These are phyloP conservation scores for Tiphia femorata DNA, from an alignment of 2,888 invertebrate species.

Conservation along the genomic window DNA sequence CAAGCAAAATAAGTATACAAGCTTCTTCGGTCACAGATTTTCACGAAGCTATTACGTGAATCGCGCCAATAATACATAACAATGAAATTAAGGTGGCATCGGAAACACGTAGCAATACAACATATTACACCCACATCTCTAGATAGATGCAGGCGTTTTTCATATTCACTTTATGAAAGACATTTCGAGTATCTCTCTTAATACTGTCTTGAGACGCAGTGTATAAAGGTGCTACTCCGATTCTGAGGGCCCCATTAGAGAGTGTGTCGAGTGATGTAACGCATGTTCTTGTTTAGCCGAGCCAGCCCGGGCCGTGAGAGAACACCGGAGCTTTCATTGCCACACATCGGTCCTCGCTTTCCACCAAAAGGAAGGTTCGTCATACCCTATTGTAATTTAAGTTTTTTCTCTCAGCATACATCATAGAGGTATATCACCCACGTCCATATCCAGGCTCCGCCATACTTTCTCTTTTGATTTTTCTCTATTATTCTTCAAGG, in stretches of 20 bases:
- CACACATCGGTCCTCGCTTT: conserved; percentile 92
- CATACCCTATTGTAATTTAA: no score
- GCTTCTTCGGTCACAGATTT: no score
- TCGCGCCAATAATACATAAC: no score
- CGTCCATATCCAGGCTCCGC: no score
- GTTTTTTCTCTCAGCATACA: no score
- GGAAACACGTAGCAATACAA: no score
- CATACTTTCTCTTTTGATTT: no score
- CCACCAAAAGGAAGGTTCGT: conserved; percentile 86
- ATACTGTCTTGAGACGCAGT: conserved; percentile 22
- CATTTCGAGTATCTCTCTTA: conserved; percentile 4
- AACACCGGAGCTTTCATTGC: conserved; percentile 85
- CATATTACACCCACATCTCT: no score
- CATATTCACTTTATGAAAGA: neutral
- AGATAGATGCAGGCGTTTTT: neutral
- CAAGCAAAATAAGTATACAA: no score
- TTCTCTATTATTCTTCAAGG: neutral
- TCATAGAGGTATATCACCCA: neutral
- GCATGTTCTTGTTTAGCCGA: conserved; percentile 80
- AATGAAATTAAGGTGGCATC: no score
- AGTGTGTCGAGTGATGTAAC: conserved; percentile 66
- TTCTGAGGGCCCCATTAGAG: conserved; percentile 50
- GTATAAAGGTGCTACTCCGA: conserved; percentile 6
- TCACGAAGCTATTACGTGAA: no score
- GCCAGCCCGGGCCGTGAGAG: conserved; percentile 87